These are phyloP conservation scores for Aporophyla nigra DNA, from an alignment of 2,888 invertebrate genomes.

Conservation along the genomic window DNA sequence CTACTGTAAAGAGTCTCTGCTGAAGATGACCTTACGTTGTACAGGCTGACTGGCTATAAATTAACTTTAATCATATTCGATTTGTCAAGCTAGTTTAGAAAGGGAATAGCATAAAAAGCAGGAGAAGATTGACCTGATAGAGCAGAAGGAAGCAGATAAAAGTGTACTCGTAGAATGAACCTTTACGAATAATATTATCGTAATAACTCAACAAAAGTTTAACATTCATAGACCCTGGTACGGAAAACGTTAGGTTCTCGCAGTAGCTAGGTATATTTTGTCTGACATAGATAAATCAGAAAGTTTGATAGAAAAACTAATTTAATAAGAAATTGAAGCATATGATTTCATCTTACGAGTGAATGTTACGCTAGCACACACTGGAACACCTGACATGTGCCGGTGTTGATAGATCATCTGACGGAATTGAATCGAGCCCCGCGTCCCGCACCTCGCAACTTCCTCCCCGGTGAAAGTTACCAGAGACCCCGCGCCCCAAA, in stretches of 20 bases:
- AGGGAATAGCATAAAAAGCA: too few species aligned
- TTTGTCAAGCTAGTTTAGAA: too few species aligned
- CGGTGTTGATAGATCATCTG: constrained; percentile 54
- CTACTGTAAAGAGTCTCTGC: not conserved
- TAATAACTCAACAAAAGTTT: too few species aligned
- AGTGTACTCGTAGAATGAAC: too few species aligned
- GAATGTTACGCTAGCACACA: constrained; percentile 41
- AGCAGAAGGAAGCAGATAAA: too few species aligned
- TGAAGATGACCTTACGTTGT: too few species aligned
- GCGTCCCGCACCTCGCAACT: constrained; percentile 31
- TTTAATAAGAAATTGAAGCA: not conserved
- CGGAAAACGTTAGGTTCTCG: too few species aligned
- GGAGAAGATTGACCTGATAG: too few species aligned
- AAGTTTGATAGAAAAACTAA: not conserved
- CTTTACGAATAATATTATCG: too few species aligned
- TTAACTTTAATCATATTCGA: too few species aligned
- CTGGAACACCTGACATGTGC: constrained; percentile 49
- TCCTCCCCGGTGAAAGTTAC: constrained; percentile 61
- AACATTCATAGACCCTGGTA: too few species aligned
- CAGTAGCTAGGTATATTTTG: not conserved
- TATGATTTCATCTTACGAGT: constrained; percentile 1
- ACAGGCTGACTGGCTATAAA: too few species aligned
- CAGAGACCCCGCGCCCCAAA: constrained; percentile 40
- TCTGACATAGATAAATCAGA: not conserved
- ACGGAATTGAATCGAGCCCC: constrained; percentile 18